Evolutionary conservation across 2,113 vertebrate genomes (phyloP).

Genomic region (Labrus mixtus): DNA sequence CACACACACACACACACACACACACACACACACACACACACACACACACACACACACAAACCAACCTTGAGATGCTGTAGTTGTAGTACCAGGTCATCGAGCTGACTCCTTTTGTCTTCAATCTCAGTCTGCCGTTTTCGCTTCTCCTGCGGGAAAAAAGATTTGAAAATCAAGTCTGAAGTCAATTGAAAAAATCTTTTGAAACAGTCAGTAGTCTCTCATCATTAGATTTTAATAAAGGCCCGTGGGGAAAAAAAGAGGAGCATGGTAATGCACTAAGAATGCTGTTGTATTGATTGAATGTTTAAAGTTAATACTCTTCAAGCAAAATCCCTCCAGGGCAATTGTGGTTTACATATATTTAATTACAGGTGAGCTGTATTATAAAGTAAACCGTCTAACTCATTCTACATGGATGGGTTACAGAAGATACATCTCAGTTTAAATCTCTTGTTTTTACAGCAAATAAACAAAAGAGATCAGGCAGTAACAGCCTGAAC

Average conservation of each 20-base stretch:
- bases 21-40: constrained; percentile 16
- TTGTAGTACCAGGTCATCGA: constrained; percentile 95
- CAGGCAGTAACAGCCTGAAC: background rate
- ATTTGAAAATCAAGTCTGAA: background rate
- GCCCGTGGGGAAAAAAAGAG: background rate
- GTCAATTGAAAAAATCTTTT: background rate
- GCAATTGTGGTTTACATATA: constrained; percentile 11
- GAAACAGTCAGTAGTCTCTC: background rate
- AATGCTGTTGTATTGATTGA: constrained; percentile 24
- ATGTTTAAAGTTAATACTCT: constrained; percentile 18
- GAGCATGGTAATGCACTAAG: constrained; percentile 2
- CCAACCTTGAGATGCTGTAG: constrained; percentile 96
- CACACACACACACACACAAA: constrained; percentile 5
- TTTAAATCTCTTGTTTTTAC: background rate
- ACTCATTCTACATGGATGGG: background rate
- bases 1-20: too few species aligned
- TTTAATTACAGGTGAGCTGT: constrained; percentile 19
- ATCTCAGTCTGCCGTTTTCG: constrained; percentile 96
- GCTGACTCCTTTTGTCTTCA: constrained; percentile 93
- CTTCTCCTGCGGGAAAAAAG: constrained; percentile 90
- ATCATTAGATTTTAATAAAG: background rate
- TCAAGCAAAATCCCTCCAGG: constrained; percentile 6
- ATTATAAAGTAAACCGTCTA: background rate
- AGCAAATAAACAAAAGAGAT: background rate
- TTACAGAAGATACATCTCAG: background rate